Evolutionary conservation across 2,888 invertebrate genomes (phyloP), one percentile per base, ranked within the genome.

Genomic region (Agrilus mali): DNA sequence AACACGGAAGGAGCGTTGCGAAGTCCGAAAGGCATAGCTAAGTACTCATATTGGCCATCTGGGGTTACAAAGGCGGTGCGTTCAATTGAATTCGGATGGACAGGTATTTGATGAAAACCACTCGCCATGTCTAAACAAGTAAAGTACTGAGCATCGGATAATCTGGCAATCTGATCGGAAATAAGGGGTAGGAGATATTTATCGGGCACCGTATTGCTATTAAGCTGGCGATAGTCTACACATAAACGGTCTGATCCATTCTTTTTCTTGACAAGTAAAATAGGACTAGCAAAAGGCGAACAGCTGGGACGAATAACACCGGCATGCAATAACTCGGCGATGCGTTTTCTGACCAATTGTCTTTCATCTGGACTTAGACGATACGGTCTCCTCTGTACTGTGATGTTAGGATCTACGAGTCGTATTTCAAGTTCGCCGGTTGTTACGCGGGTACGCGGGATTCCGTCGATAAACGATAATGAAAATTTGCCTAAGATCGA

Each of bases 21-120:
- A 39, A 48, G 45, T 4, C 44, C 50, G 38, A 50, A 47, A 22
- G 50, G 49, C 44, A 50, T 47, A n/a, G 42, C 20, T 13, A 36
- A 44, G 31, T 48, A 51, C 35, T 48, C 49, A n/a, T 14, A 38
- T 5, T 38, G 38, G 7, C 38, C 38, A n/a, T 38, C 47, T 27
- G 50, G 47, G 13, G 48, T 45, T n/a, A 50, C 33, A 31, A 46
- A 48, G 6, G 46, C 47, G 32, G 44, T 41, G 20, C 47, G 36
- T 43, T 49, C 39, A 40, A 32, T 39, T 15, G 42, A 45, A 22
- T 40, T 38, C 17, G 43, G 17, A 14, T 41, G 31, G n/a, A 49
- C 41, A 7, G 16, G 17, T 20, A 37, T 40, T 12, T 36, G 32
- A n/a, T 43, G 43, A 45, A 48, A 50, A 5, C 47, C 48, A 36